These are phyloP conservation scores for Sphecodes monilicornis DNA, from an alignment of 2,888 invertebrate species.

Conservation along the genomic window DNA sequence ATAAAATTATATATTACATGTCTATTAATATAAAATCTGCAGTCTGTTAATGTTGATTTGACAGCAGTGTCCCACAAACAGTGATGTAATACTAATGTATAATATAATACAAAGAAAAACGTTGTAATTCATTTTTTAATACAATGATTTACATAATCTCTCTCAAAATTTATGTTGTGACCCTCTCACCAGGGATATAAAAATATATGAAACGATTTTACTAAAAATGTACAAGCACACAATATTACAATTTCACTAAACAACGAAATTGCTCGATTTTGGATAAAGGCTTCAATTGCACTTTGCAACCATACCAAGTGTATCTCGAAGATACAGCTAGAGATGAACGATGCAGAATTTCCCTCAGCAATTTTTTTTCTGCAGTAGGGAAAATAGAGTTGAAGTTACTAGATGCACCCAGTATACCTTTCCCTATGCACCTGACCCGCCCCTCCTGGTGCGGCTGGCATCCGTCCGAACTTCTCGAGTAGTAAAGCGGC, in stretches of 20 bases:
- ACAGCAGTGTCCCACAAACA: too few relatives aligned
- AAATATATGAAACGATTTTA: too few relatives aligned
- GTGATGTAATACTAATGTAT: too few relatives aligned
- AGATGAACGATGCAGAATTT: background rate
- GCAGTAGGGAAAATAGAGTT: background rate
- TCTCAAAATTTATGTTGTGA: too few relatives aligned
- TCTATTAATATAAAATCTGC: too few relatives aligned
- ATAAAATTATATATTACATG: too few relatives aligned
- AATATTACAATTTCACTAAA: background rate
- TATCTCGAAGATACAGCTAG: background rate
- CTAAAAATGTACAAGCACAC: background rate
- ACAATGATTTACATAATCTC: too few relatives aligned
- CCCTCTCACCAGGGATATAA: too few relatives aligned
- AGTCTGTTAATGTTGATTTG: too few relatives aligned
- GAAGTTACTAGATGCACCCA: background rate
- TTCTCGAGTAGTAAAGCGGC: slow-evolving; percentile 71
- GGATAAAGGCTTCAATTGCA: background rate
- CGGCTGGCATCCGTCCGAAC: slow-evolving; percentile 26
- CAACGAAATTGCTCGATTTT: background rate
- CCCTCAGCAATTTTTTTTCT: background rate
- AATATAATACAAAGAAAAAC: too few relatives aligned
- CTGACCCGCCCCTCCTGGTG: background rate
- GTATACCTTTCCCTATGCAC: background rate
- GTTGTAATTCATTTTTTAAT: too few relatives aligned
- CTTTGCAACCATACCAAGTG: background rate